Percentiles rank a stretch among this genome's conserved stretches.
phyloP scores from a whole-genome alignment of 1,140 invertebrate species.

The Cydia strobilella region DNA sequence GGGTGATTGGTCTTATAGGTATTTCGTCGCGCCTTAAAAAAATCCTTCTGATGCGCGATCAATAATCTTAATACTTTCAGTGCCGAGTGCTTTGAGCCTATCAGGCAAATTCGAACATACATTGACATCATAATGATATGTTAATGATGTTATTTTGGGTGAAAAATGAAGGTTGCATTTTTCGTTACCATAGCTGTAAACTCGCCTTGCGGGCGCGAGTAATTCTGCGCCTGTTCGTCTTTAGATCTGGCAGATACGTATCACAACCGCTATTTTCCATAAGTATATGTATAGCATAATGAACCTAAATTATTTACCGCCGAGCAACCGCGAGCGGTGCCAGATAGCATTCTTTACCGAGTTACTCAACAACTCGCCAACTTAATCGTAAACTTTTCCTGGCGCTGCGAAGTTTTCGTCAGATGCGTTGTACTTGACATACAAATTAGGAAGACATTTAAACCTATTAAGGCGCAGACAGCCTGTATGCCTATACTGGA shows the following conservation, averaged over 20 bases:
- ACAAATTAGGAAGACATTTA: not conserved
- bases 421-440: slow-evolving; percentile 13
- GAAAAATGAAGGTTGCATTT: not conserved
- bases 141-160: too few relatives aligned
- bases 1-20: too few relatives aligned
- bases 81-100: too few relatives aligned
- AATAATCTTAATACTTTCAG: too few relatives aligned
- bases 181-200: not conserved
- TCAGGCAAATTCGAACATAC: too few relatives aligned
- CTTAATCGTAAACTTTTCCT: slow-evolving; percentile 25
- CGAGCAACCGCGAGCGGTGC: not conserved
- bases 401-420: not conserved
- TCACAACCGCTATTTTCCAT: not conserved
- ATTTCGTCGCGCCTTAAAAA: too few relatives aligned
- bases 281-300: not conserved
- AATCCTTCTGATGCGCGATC: too few relatives aligned
- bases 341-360: slow-evolving; percentile 2
- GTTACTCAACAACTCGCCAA: slow-evolving; percentile 16
- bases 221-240: not conserved
- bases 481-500: not conserved
- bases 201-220: not conserved
- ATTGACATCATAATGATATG: too few relatives aligned
- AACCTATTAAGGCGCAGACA: too few relatives aligned
- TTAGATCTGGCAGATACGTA: slow-evolving; percentile 4
- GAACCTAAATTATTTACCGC: not conserved